Base-by-base conservation (phyloP, 2,888 invertebrate species). In the Erannis defoliaria region DNA sequence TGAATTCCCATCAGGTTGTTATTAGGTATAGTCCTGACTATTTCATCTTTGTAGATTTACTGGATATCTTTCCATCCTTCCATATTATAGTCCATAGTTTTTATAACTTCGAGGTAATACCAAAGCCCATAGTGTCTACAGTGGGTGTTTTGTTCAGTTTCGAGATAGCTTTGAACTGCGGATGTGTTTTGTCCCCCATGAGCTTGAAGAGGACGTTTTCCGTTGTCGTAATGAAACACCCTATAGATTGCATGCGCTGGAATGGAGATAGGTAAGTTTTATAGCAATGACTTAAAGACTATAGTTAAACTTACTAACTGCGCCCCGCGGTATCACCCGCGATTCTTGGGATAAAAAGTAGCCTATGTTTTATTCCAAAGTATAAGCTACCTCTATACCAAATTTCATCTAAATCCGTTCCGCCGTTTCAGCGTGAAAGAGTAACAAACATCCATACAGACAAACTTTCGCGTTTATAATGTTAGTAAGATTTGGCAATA, bases 191-290 rank as follows among this genome's bases (percentile, higher is more conserved):
- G 76, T 95, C 95, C 9, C 89, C 90, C 66, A 97, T 72, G 5
- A 97, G 85, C 80, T 96, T 96, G 75, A 96, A 95, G 33, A 97
- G 93, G 0, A 96, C 91, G 64, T 94, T 95, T 77, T 97, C 97
- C 55, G 95, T 94, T 0, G 96, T 97, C 1, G 96, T 94, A 21
- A 83, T 63, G 33, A 80, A 80, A 62, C 79, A 78, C 5, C 80
- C 81, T 43, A 82, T 43, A 0, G 94, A 92, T 65, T 94, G 94
- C 82, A 98, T 92, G 73, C 97, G 94, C 94, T 97, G 94, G 58
- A 90, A 91, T 10, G 19, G 78, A 66, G 37, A 40, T 54, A n/a
- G 8, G 46, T 35, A 33, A 38, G 23, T 53, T 21, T n/a, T n/a
- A n/a, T n/a, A n/a, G n/a, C n/a, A n/a, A n/a, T n/a, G n/a, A n/a